Conservation (phyloP, 1,140 invertebrate genomes). For the Carposina sasakii region DNA sequence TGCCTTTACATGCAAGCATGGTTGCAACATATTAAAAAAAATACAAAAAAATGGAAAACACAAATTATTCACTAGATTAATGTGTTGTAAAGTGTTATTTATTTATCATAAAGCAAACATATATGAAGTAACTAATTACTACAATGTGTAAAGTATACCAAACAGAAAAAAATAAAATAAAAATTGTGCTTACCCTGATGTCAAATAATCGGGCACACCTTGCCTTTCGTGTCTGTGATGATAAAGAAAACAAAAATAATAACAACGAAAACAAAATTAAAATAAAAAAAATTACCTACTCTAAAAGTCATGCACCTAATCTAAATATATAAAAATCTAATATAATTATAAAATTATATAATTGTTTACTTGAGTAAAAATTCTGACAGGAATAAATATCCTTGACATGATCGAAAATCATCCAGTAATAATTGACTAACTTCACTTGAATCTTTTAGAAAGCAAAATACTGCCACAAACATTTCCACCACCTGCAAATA, state of each 20-base stretch:
- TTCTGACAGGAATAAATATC: slow-evolving; percentile 95
- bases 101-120: no score
- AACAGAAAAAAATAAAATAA: background rate
- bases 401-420: slow-evolving; percentile 95
- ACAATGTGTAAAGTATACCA: no score
- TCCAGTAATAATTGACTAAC: slow-evolving; percentile 95
- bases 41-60: no score
- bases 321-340: slow-evolving; percentile 10
- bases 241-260: slow-evolving; percentile 60
- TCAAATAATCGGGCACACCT: slow-evolving; percentile 69
- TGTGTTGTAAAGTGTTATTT: no score
- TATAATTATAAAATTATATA: slow-evolving; percentile 22
- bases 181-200: slow-evolving; percentile 60
- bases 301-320: slow-evolving; percentile 32
- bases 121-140: no score
- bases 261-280: slow-evolving; percentile 39
- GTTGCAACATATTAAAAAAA: no score
- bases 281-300: slow-evolving; percentile 35
- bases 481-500: slow-evolving; percentile 88
- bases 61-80: no score
- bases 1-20: no score
- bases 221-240: slow-evolving; percentile 65
- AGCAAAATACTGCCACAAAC: slow-evolving; percentile 98
- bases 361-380: slow-evolving; percentile 95
- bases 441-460: slow-evolving; percentile 98